Evolutionary conservation across 1,140 invertebrate species (phyloP), one percentile per base, ranked within the genome.

Genomic region (Drosophila suzukii): DNA sequence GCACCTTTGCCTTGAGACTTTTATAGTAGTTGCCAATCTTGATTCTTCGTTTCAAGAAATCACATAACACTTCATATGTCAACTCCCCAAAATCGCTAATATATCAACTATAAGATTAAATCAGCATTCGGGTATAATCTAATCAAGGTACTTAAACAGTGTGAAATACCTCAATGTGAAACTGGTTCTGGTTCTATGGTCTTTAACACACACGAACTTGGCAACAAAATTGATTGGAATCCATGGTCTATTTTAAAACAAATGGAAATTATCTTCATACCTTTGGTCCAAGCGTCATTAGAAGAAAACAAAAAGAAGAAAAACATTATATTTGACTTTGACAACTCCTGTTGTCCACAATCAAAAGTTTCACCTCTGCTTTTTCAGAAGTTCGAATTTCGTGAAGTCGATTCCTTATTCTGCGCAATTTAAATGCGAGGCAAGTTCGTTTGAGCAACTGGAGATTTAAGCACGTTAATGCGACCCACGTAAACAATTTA

Each of bases 341-440:
- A 4, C 30, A 71, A 71, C 43, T 71, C 30, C 7, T 38, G 66
- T 34, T 72, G 44, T 66, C 39, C 47, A 71, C 66, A 72, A 72
- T 72, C 68, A 72, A 72, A 72, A 72, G 65, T 71, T 72, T 70
- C 8, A 30, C 43, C 30, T 49, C n/a, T n/a, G 30, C 24, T 71
- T 70, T 70, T 71, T 32, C 20, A 46, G 60, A 54, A 53, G 65
- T 68, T 54, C 24, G 34, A 44, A 51, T 67, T 49, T 34, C 10
- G 36, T 50, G 1, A 51, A 30, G 36, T 51, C 44, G 36, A 67
- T 65, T 51, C 30, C 36, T 36, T 36, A 32, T 30, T 43, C 60
- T n/a, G 12, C 12, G 61, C 20, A 66, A 66, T 66, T 66, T n/a
- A 44, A 53, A 53, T 46, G 20, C 6, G 6, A n/a, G 11, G 3